A percentile compares a stretch with the other conserved stretches of the same genome.
phyloP scores from a whole-genome alignment of 2,888 invertebrate genomes.

The Eupeodes luniger region DNA sequence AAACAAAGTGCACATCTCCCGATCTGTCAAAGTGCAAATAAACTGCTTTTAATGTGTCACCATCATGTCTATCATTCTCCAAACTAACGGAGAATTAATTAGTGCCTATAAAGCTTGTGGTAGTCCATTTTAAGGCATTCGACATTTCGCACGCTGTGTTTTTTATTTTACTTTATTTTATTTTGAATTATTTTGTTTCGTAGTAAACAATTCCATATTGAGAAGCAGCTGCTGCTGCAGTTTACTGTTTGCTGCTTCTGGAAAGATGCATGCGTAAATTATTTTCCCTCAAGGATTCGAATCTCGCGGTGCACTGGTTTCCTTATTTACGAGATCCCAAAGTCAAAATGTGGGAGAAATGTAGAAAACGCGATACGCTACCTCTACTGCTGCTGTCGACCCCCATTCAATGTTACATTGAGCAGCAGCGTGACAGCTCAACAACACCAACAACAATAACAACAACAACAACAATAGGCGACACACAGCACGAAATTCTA shows the following conservation, averaged over 20 bases:
- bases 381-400: conserved; percentile 13
- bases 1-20: conserved; percentile 64
- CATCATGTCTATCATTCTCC: conserved; percentile 54
- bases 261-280: conserved; percentile 58
- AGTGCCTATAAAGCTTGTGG: conserved; percentile 8
- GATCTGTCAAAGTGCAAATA: conserved; percentile 68
- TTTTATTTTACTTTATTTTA: neutral
- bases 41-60: conserved; percentile 59
- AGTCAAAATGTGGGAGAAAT: conserved; percentile 75
- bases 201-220: conserved; percentile 45
- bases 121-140: conserved; percentile 68
- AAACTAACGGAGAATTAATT: conserved; percentile 63
- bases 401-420: conserved; percentile 56
- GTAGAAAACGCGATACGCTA: conserved; percentile 33
- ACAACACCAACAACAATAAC: conserved; percentile 42
- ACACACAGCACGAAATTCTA: conserved; percentile 48
- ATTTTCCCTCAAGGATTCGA: conserved; percentile 39
- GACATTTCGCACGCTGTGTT: conserved; percentile 38
- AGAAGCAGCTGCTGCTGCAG: conserved; percentile 31
- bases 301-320: conserved; percentile 50
- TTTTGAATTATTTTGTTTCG: neutral
- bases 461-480: conserved; percentile 60
- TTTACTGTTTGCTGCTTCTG: conserved; percentile 5
- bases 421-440: conserved; percentile 53
- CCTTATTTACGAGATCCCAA: conserved; percentile 67